Conservation (phyloP, 1,140 invertebrate species). For the Pseudachorutes palmiensis region DNA sequence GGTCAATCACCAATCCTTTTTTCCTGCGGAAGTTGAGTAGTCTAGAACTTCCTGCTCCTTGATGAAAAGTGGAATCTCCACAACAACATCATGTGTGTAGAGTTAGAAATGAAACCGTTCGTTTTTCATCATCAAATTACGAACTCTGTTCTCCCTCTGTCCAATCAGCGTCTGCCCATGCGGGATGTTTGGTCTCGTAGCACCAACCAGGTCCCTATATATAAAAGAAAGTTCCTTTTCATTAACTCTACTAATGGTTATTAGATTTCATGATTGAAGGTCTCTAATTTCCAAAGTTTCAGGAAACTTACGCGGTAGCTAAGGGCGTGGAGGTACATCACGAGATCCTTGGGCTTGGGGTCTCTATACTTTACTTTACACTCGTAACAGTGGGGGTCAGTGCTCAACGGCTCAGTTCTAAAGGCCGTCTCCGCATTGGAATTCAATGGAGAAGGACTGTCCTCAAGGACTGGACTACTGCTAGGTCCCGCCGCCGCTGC, state of each 20-base stretch:
- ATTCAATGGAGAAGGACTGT: neutral
- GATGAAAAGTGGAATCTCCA: neutral
- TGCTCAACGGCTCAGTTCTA: conserved; percentile 63
- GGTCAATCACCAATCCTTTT: too few species aligned
- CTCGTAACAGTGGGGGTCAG: conserved; percentile 82
- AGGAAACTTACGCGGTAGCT: conserved; percentile 61
- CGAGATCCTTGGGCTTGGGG: conserved; percentile 76
- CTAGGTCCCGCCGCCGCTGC: too few species aligned
- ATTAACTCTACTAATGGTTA: conserved; percentile 17
- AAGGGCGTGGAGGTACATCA: conserved; percentile 93
- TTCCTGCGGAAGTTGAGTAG: too few species aligned
- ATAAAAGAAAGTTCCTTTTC: conserved; percentile 23
- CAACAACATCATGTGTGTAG: neutral
- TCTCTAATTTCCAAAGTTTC: too few species aligned
- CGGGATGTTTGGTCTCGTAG: conserved; percentile 76
- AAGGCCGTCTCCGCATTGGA: conserved; percentile 47
- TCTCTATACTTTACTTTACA: conserved; percentile 85
- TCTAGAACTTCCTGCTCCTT: too few species aligned
- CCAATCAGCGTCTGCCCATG: conserved; percentile 79
- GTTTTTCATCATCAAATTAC: neutral
- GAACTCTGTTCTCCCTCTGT: conserved; percentile 32
- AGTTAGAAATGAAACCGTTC: neutral
- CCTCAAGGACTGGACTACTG: too few species aligned
- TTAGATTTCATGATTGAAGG: conserved; percentile 6
- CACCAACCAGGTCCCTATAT: conserved; percentile 75